Conservation (phyloP, 2,797 vertebrate genomes). For the Pyrrhura leucotis region DNA sequence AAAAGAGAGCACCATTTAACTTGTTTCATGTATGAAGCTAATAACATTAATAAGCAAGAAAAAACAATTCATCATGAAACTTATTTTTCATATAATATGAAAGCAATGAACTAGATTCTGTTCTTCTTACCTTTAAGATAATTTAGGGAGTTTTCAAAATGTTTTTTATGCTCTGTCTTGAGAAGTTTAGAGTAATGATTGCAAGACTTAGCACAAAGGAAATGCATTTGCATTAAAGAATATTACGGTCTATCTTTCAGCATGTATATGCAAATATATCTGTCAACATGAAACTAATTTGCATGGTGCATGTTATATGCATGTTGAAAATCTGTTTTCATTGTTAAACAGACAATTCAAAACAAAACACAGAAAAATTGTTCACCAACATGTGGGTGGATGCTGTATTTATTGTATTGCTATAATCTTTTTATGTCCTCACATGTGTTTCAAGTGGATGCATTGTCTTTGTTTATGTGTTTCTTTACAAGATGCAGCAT, state of each 20-base stretch:
- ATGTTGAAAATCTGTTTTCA: background rate
- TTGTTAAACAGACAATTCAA: background rate
- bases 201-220: background rate
- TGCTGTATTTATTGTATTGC: background rate
- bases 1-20: background rate
- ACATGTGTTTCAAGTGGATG: background rate
- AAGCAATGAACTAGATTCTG: background rate
- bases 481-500: background rate
- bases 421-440: background rate
- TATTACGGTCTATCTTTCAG: background rate
- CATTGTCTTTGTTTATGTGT: background rate
- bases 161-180: rapidly evolving
- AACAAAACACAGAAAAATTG: background rate
- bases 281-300: background rate
- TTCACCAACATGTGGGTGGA: background rate
- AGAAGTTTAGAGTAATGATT: background rate
- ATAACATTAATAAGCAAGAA: background rate
- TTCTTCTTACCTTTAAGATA: background rate
- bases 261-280: background rate
- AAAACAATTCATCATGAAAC: background rate
- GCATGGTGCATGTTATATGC: rapidly evolving
- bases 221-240: background rate
- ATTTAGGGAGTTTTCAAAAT: background rate
- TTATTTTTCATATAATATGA: background rate
- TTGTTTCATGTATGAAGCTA: background rate